A percentile compares a stretch with the other conserved stretches of the same genome.
Evolutionary conservation across 2,797 vertebrate genomes (phyloP).

Genomic region (Peromyscus nudipes): DNA sequence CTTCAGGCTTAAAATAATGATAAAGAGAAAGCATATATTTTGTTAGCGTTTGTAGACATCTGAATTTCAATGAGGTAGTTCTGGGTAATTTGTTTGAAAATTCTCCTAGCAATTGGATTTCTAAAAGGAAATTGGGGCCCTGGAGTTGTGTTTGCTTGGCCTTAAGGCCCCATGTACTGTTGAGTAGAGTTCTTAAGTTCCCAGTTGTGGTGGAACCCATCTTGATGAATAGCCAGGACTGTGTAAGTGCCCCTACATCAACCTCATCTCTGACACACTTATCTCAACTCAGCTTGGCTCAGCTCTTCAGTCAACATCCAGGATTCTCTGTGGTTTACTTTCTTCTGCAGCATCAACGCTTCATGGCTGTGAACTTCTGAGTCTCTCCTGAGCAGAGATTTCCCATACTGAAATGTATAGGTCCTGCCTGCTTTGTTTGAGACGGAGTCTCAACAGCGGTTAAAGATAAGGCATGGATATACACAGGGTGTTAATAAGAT

Average conservation of each 20-base stretch:
- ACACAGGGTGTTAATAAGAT: neutral
- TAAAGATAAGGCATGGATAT: slow-evolving; percentile 21
- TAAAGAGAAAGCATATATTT: neutral
- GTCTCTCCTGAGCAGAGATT: neutral
- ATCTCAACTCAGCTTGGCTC: neutral
- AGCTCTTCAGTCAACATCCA: neutral
- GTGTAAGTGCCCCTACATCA: neutral
- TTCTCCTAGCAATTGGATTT: slow-evolving; percentile 4
- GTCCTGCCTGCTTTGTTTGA: neutral
- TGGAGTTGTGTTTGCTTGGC: neutral
- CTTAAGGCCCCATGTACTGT: neutral
- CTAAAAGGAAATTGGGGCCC: neutral
- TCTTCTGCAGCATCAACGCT: neutral
- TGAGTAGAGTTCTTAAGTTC: neutral
- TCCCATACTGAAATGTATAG: neutral
- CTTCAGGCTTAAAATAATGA: neutral
- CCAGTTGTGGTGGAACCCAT: neutral
- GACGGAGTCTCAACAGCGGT: slow-evolving; percentile 11
- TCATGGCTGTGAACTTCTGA: neutral
- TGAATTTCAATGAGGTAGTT: neutral
- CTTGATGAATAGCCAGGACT: neutral
- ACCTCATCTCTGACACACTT: neutral
- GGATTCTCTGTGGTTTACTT: neutral
- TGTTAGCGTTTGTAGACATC: slow-evolving; percentile 20
- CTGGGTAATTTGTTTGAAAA: slow-evolving; percentile 17